Conservation (phyloP, 92 coral and sea anemone species). For the Epizoanthus fatuus region DNA sequence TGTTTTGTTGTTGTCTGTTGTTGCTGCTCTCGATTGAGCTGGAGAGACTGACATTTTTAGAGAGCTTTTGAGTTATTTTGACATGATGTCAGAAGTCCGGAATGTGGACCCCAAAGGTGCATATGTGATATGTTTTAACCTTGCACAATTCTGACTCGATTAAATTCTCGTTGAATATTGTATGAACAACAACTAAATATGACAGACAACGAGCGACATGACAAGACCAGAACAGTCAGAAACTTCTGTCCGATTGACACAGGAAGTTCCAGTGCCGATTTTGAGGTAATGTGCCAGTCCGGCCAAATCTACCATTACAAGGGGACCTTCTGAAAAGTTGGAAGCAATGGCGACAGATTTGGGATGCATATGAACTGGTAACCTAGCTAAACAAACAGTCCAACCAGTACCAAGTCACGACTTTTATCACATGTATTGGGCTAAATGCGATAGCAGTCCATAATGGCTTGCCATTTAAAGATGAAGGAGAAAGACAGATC, state of each 20-base stretch:
- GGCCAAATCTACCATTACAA: conserved; percentile 36
- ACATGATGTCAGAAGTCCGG: no score
- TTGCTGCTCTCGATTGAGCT: no score
- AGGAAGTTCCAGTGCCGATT: conserved; percentile 32
- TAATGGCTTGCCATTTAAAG: conserved; percentile 58
- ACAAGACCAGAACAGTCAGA: no score
- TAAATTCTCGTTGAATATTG: no score
- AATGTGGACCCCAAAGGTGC: no score
- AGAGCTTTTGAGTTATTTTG: no score
- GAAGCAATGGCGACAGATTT: conserved; percentile 63
- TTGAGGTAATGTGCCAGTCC: conserved; percentile 51
- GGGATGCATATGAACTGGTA: conserved; percentile 60
- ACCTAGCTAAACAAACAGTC: conserved; percentile 35
- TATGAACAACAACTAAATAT: no score
- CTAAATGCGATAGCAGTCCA: conserved; percentile 44
- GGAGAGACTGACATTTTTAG: no score
- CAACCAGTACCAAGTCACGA: conserved; percentile 46
- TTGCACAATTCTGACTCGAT: no score
- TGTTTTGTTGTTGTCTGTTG: no score
- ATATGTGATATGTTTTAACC: no score
- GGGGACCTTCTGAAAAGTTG: conserved; percentile 43
- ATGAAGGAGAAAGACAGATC: conserved; percentile 55
- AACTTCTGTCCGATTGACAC: not conserved
- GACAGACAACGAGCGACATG: no score
- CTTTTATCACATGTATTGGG: conserved; percentile 61